phyloP scores from a whole-genome alignment of 1,140 invertebrate species.

The Papilio machaon region DNA sequence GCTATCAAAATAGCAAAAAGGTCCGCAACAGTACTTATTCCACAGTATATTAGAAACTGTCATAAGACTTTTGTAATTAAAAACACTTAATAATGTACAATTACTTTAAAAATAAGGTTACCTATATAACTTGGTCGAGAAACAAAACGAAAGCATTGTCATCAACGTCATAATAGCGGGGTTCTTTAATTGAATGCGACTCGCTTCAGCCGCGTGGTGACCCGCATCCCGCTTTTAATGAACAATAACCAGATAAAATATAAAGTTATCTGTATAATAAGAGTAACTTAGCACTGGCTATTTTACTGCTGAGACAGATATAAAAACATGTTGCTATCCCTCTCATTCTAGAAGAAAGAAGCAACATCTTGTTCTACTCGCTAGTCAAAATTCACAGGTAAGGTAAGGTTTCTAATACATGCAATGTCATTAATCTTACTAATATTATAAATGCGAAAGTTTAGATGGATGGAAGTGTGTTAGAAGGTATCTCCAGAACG shows the following conservation, averaged over 20 bases:
- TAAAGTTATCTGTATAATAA: background rate
- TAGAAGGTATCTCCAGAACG: too few species aligned
- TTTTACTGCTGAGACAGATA: background rate
- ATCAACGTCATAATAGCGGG: background rate
- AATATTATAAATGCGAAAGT: too few species aligned
- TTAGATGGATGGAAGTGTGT: too few species aligned
- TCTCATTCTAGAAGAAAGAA: background rate
- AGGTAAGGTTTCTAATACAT: background rate
- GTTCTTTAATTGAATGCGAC: background rate
- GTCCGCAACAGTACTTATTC: too few species aligned
- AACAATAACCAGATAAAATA: slow-evolving; percentile 26
- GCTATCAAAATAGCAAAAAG: too few species aligned
- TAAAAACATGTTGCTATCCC: background rate
- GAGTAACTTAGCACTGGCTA: background rate
- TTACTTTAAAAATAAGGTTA: background rate
- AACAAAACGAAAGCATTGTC: slow-evolving; percentile 8
- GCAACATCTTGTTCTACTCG: background rate
- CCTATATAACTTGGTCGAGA: background rate
- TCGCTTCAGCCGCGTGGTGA: background rate
- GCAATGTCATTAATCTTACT: background rate
- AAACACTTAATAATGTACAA: background rate
- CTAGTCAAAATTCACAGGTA: too few species aligned
- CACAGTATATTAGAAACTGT: too few species aligned
- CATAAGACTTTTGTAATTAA: background rate
- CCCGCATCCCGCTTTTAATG: background rate